Evolutionary conservation across 2,797 vertebrate genomes (phyloP), one percentile per base, ranked within the genome.

Genomic region (Thamnophis elegans): DNA sequence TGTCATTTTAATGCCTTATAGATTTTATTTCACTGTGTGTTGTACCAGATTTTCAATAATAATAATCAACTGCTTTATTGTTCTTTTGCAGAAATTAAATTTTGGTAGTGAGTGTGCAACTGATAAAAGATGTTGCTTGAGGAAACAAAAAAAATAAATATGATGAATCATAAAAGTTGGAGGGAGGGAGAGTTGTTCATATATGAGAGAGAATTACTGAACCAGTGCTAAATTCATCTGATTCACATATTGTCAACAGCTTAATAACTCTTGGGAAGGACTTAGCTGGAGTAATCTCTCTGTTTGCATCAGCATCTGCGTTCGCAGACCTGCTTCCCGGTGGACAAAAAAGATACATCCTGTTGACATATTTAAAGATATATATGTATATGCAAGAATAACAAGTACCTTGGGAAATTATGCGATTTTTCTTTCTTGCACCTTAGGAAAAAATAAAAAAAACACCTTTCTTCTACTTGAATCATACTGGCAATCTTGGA

Each of bases 1-100:
- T 99, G 98, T 99, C 98, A 99, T 99, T 99, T 99, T 99, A 99
- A 99, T 99, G 98, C 98, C 98, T 98, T 99, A 99, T 99, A 98
- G 98, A 99, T 99, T 99, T 99, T 98, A 98, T 99, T 99, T 99
- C 98, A 98, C 97, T 98, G 97, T 97, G 98, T 98, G 98, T 98
- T 98, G 98, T 98, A 98, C 99, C 98, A 98, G 98, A 98, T 98
- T 98, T 98, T 99, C 98, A 98, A 99, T 99, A 99, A 99, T 98
- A 98, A 99, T 99, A 99, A 99, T 99, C 98, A 99, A 98, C 98
- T 97, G 97, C 98, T 98, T 98, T 98, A 98, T 98, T 99, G 98
- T 99, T 98, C 98, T 98, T 98, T 97, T 95, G 97, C 97, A 98
- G 98, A 99, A 99, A 99, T 99, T 99, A 99, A 99, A 99, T 99